phyloP scores from a whole-genome alignment of 1,140 invertebrate species.

The Mya arenaria region DNA sequence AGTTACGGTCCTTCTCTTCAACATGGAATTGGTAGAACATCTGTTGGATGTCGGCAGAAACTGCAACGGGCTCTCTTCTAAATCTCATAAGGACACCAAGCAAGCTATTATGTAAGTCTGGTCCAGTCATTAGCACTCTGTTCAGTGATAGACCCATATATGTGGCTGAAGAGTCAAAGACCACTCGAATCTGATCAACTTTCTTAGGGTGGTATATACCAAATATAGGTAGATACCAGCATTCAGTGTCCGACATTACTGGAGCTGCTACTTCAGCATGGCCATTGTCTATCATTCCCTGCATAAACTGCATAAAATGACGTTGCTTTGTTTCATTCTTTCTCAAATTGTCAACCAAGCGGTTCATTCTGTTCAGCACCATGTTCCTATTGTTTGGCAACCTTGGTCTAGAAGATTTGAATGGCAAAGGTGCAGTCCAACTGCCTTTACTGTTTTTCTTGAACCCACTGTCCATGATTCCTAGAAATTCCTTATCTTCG shows the following conservation, averaged over 20 bases:
- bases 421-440: too few species aligned
- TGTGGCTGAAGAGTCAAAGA: slow-evolving; percentile 42
- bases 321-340: slow-evolving; percentile 8
- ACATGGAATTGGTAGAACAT: slow-evolving; percentile 17
- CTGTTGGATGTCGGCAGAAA: slow-evolving; percentile 36
- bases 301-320: slow-evolving; percentile 32
- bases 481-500: too few species aligned
- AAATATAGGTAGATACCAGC: slow-evolving; percentile 44
- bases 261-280: slow-evolving; percentile 9
- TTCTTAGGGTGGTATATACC: slow-evolving; percentile 41
- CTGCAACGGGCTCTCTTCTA: slow-evolving; percentile 30
- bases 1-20: not conserved
- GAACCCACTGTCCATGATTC: too few species aligned
- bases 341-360: slow-evolving; percentile 12
- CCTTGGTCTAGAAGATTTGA: not conserved
- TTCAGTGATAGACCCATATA: slow-evolving; percentile 40
- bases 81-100: slow-evolving; percentile 51
- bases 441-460: too few species aligned
- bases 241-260: not conserved
- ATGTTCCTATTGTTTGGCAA: slow-evolving; percentile 30
- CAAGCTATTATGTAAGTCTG: slow-evolving; percentile 16
- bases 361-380: not conserved
- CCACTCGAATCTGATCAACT: slow-evolving; percentile 31
- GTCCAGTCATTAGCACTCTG: not conserved
- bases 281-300: slow-evolving; percentile 5